A percentile compares a stretch with the other conserved stretches of the same genome.
phyloP scores from a whole-genome alignment of 2,797 vertebrate genomes.

The Sylvilagus floridanus region DNA sequence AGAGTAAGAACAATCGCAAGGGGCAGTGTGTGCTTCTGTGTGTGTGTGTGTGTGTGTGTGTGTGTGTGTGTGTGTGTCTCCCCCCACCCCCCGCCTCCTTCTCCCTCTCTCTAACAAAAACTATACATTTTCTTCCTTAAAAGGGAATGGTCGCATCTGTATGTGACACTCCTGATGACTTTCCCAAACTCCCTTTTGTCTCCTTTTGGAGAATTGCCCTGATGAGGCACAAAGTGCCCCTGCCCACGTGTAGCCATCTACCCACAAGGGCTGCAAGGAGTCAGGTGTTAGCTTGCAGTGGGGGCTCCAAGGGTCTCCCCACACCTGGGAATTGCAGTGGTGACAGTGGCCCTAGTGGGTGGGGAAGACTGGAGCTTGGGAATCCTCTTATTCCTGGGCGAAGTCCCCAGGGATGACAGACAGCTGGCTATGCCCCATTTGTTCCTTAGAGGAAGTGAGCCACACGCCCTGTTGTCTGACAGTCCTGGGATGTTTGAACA shows the following conservation, averaged over 20 bases:
- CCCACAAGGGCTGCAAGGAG: background rate
- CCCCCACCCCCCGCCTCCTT: background rate
- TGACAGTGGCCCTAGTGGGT: background rate
- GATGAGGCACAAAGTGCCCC: background rate
- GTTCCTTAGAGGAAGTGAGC: background rate
- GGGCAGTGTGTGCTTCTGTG: background rate
- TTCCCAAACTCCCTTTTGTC: background rate
- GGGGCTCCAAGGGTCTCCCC: background rate
- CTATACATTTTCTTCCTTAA: background rate
- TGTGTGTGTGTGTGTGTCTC: too few species aligned
- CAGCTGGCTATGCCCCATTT: background rate
- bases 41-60: too few species aligned
- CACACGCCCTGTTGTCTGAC: background rate
- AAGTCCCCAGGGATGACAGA: background rate
- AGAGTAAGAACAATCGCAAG: background rate
- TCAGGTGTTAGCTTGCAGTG: background rate
- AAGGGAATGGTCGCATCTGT: background rate
- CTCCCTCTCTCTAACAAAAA: background rate
- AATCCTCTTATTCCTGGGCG: background rate
- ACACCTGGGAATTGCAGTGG: background rate
- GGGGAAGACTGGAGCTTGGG: background rate
- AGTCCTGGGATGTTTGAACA: constrained; percentile 47
- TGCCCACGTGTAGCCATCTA: background rate
- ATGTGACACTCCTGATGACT: background rate
- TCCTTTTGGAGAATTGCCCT: background rate